Percentiles rank a stretch among this genome's conserved stretches.
Evolutionary conservation across 92 coral and sea anemone species (phyloP).

Genomic region (Bergia puertoricense): DNA sequence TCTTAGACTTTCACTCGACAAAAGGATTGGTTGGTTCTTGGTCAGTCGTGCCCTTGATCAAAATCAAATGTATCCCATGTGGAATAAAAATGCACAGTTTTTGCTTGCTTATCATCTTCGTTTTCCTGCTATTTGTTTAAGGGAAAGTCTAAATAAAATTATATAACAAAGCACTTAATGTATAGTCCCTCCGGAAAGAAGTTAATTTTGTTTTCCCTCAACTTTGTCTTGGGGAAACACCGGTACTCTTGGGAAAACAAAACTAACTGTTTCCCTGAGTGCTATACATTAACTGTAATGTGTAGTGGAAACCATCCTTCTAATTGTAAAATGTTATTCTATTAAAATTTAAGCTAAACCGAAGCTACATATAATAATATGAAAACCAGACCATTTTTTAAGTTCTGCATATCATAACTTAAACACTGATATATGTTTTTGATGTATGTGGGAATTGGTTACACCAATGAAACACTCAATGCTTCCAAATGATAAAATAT

Average conservation of each 20-base stretch:
- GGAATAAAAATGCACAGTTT: constrained; percentile 44
- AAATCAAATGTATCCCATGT: constrained; percentile 21
- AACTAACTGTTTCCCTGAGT: not conserved
- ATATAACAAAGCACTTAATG: not conserved
- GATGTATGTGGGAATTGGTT: constrained; percentile 5
- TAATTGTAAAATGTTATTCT: constrained; percentile 7
- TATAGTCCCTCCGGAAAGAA: too few species aligned
- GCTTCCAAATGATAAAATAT: constrained; percentile 12
- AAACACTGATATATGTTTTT: constrained; percentile 8
- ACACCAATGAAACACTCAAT: constrained; percentile 7
- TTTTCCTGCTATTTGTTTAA: constrained; percentile 5
- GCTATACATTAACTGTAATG: constrained; percentile 1
- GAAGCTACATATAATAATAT: not conserved
- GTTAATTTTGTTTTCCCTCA: too few species aligned
- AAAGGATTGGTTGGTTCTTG: constrained; percentile 47
- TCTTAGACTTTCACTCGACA: constrained; percentile 42
- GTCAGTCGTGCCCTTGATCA: constrained; percentile 41
- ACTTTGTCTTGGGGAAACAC: constrained; percentile 9
- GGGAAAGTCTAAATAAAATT: constrained; percentile 5
- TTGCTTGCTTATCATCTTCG: constrained; percentile 26
- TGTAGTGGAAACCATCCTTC: constrained; percentile 12
- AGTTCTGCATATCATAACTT: constrained; percentile 13
- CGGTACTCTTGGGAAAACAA: constrained; percentile 9
- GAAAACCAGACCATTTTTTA: not conserved
- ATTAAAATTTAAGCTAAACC: constrained; percentile 8